phyloP scores from a whole-genome alignment of 2,888 invertebrate genomes.

The Toxonevra muliebris region DNA sequence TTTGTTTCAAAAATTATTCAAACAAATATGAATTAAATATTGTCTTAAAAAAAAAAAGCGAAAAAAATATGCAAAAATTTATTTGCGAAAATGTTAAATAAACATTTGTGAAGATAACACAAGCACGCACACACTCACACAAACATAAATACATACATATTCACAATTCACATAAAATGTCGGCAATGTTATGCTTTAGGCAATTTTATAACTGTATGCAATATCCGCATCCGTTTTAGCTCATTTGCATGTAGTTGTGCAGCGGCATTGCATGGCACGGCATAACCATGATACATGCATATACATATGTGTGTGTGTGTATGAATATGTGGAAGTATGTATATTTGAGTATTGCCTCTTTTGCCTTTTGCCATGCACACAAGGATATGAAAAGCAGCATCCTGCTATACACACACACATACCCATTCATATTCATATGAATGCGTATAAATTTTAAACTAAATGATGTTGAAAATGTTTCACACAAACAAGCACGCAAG shows the following conservation, averaged over 20 bases:
- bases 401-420: slow-evolving; percentile 1
- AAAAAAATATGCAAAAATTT: slow-evolving; percentile 6
- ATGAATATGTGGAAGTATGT: slow-evolving; percentile 9
- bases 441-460: not conserved
- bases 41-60: not conserved
- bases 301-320: slow-evolving; percentile 7
- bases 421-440: not conserved
- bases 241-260: slow-evolving; percentile 10
- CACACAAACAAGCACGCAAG: not conserved
- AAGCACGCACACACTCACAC: slow-evolving; percentile 15
- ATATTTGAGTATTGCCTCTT: slow-evolving; percentile 28
- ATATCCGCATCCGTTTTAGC: slow-evolving; percentile 28
- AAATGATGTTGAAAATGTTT: slow-evolving; percentile 1
- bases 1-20: slow-evolving; percentile 27
- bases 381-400: slow-evolving; percentile 6
- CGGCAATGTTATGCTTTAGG: slow-evolving; percentile 25
- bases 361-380: slow-evolving; percentile 21
- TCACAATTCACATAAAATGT: slow-evolving; percentile 1
- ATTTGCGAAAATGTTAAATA: slow-evolving; percentile 34
- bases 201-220: slow-evolving; percentile 20
- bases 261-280: not conserved
- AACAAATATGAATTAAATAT: slow-evolving; percentile 7
- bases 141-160: slow-evolving; percentile 19
- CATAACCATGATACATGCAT: not conserved
- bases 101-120: slow-evolving; percentile 31